Evolutionary conservation across 1,140 invertebrate species (phyloP).

Genomic region (Nasonia giraulti): DNA sequence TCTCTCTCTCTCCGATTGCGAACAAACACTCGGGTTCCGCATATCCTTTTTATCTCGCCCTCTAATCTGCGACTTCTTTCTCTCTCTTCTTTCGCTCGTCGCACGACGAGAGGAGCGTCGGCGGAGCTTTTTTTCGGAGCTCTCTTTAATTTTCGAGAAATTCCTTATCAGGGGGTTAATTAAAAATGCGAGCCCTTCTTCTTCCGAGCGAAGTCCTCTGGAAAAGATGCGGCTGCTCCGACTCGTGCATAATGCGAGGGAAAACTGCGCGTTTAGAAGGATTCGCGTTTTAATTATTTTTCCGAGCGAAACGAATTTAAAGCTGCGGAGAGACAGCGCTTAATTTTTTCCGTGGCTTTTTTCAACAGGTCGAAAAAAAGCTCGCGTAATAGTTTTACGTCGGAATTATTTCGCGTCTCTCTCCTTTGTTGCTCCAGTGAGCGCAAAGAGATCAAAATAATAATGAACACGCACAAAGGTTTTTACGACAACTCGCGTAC

Average conservation of each 20-base stretch:
- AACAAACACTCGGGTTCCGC: slow-evolving; percentile 33
- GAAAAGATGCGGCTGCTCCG: too few species aligned
- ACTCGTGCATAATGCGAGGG: too few species aligned
- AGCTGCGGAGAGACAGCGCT: not conserved
- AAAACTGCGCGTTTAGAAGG: too few species aligned
- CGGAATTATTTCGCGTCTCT: not conserved
- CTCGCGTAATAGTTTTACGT: not conserved
- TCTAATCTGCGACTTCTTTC: slow-evolving; percentile 22
- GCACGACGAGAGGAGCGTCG: not conserved
- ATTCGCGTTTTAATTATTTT: too few species aligned
- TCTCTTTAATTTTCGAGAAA: not conserved
- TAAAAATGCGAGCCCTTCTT: not conserved
- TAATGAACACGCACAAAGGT: not conserved
- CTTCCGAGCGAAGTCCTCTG: too few species aligned
- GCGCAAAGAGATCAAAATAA: not conserved
- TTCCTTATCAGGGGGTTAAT: not conserved
- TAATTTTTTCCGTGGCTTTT: not conserved
- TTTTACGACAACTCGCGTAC: not conserved
- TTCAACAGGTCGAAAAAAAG: not conserved
- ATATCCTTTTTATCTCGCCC: not conserved
- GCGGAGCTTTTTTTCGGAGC: not conserved
- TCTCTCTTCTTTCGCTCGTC: too few species aligned
- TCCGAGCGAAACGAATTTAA: not conserved
- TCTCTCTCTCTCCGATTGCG: slow-evolving; percentile 34
- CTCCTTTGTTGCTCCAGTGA: not conserved